Percentiles rank a stretch among this genome's conserved stretches.
phyloP scores from a whole-genome alignment of 2,113 vertebrate species.

The Coturnix japonica region DNA sequence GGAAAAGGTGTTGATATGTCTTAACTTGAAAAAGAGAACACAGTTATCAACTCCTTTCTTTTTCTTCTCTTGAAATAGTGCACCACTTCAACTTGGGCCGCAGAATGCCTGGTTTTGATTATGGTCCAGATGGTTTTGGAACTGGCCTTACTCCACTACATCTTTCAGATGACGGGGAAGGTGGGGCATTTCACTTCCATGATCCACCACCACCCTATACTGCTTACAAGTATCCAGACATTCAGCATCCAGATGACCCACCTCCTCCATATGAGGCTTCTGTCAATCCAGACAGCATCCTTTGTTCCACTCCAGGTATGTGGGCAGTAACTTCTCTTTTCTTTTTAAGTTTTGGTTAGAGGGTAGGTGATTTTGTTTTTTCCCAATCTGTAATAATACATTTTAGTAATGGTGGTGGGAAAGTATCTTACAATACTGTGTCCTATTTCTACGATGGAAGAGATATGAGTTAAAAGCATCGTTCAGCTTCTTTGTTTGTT shows the following conservation, averaged over 20 bases:
- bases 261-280: constrained; percentile 97
- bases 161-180: constrained; percentile 96
- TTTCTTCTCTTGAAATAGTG: constrained; percentile 77
- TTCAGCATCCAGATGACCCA: constrained; percentile 94
- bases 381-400: neutral
- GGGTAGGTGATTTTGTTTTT: neutral
- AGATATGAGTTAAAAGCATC: neutral
- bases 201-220: constrained; percentile 96
- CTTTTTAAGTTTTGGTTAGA: neutral
- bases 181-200: constrained; percentile 96
- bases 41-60: neutral
- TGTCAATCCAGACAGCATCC: constrained; percentile 89
- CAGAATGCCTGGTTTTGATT: constrained; percentile 95
- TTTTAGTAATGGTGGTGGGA: neutral
- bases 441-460: neutral
- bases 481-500: neutral
- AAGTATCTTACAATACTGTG: neutral
- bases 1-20: neutral
- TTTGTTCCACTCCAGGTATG: constrained; percentile 89
- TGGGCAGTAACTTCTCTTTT: neutral
- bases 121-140: constrained; percentile 92
- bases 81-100: constrained; percentile 98
- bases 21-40: neutral
- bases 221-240: constrained; percentile 96
- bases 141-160: constrained; percentile 96